Evolutionary conservation across 2,113 vertebrate species (phyloP).

Genomic region (Alligator sinensis): DNA sequence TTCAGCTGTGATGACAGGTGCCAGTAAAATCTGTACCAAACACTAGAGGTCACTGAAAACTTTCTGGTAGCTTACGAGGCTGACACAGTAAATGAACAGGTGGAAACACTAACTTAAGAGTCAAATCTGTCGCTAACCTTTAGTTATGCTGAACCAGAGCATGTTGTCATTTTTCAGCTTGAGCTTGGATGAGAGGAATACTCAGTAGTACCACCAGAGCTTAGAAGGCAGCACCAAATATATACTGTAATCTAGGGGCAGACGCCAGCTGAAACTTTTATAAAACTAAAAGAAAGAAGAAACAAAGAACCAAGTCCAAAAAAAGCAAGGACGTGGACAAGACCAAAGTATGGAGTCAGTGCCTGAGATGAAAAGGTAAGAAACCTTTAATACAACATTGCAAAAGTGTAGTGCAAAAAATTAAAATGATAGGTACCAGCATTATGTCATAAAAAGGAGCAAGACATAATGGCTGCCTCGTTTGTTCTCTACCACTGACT

Average conservation of each 20-base stretch:
- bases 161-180: no score
- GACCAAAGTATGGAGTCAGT: not conserved
- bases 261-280: not conserved
- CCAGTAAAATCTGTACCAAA: not conserved
- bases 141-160: not conserved
- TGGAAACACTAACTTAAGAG: not conserved
- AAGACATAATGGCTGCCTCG: no score
- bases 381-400: not conserved
- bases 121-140: not conserved
- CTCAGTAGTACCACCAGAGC: not conserved
- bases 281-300: not conserved
- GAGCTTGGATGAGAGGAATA: not conserved
- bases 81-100: not conserved
- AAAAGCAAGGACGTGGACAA: not conserved
- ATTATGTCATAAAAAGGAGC: no score
- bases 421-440: no score
- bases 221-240: not conserved
- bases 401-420: no score
- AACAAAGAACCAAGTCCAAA: not conserved
- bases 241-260: not conserved
- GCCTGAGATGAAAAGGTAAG: slow-evolving; percentile 20
- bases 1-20: slow-evolving; percentile 37
- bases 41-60: not conserved
- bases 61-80: not conserved
- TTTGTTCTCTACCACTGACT: not conserved